Percentiles rank a stretch among this genome's conserved stretches.
phyloP scores from a whole-genome alignment of 2,888 invertebrate genomes.

The Idaea straminata region DNA sequence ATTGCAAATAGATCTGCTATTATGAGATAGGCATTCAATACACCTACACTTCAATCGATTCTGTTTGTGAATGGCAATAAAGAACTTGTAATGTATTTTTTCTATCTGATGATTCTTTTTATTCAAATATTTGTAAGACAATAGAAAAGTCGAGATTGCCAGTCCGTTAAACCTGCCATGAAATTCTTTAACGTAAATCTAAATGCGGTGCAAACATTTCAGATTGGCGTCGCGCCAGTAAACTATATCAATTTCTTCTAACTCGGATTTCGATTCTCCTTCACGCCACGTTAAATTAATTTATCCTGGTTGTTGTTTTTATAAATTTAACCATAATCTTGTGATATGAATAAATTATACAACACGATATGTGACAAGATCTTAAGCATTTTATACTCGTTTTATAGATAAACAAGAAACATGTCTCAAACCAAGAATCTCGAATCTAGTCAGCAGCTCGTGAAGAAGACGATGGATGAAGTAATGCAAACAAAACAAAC shows the following conservation, averaged over 20 bases:
- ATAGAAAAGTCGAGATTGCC: constrained; percentile 15
- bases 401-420: constrained; percentile 37
- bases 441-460: constrained; percentile 70
- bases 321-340: constrained; percentile 3
- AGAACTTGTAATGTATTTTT: neutral
- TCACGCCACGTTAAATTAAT: constrained; percentile 46
- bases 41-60: neutral
- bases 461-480: constrained; percentile 74
- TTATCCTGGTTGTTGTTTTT: constrained; percentile 36
- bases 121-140: constrained; percentile 9
- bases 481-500: constrained; percentile 65
- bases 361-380: neutral
- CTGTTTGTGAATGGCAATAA: neutral
- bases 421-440: constrained; percentile 70
- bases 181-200: constrained; percentile 63
- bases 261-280: constrained; percentile 47
- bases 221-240: constrained; percentile 58
- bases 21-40: neutral
- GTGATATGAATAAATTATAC: neutral
- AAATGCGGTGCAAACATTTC: constrained; percentile 62
- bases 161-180: constrained; percentile 32
- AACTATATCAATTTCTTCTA: constrained; percentile 65
- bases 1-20: neutral
- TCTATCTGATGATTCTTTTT: neutral
- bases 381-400: constrained; percentile 24